A percentile compares a stretch with the other conserved stretches of the same genome.
Evolutionary conservation across 2,113 vertebrate genomes (phyloP).

Genomic region (Nanorana parkeri): DNA sequence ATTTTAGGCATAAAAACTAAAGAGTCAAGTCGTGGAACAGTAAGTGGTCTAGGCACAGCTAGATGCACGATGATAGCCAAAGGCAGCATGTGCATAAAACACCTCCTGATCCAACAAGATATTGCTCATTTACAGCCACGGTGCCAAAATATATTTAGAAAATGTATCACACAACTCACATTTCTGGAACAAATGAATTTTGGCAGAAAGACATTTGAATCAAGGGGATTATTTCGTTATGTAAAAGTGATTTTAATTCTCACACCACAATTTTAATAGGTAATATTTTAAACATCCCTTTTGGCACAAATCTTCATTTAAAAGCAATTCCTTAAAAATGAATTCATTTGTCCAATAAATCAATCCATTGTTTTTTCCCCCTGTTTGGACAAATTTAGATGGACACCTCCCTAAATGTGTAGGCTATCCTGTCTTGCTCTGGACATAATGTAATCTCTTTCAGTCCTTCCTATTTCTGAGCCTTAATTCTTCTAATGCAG

Average conservation of each 20-base stretch:
- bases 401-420: constrained; percentile 52
- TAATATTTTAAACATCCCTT: constrained; percentile 24
- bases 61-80: constrained; percentile 23
- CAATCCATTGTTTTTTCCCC: constrained; percentile 33
- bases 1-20: neutral
- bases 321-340: constrained; percentile 49
- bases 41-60: constrained; percentile 29
- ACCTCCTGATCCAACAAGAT: constrained; percentile 7
- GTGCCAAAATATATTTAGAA: constrained; percentile 40
- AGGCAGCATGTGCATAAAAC: constrained; percentile 5
- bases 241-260: constrained; percentile 36
- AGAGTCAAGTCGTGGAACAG: neutral
- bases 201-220: constrained; percentile 49
- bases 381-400: constrained; percentile 55
- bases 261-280: constrained; percentile 39
- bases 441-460: constrained; percentile 51
- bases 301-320: constrained; percentile 45
- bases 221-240: constrained; percentile 16
- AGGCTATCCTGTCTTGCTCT: constrained; percentile 46
- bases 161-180: constrained; percentile 19
- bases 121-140: constrained; percentile 29
- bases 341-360: constrained; percentile 47
- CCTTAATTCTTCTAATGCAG: constrained; percentile 51
- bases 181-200: constrained; percentile 19
- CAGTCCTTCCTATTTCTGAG: constrained; percentile 26